Base-by-base conservation (phyloP, 2,888 invertebrate species). In the Teinopalpus imperialis region DNA sequence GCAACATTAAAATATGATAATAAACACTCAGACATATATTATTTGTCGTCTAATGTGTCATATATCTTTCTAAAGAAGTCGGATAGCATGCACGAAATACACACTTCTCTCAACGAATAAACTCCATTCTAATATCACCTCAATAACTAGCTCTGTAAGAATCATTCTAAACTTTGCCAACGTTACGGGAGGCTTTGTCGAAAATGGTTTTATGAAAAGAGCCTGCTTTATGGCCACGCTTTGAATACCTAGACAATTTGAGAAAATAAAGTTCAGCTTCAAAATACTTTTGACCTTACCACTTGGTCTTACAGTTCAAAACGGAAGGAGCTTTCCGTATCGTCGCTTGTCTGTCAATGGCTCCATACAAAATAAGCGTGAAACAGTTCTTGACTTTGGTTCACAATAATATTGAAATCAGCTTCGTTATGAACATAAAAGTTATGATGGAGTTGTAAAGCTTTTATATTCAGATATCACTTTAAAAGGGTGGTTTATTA, bases 401-500 rank as follows among this genome's bases (percentile, higher is more conserved):
- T 43, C 36, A 40, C 35, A 43, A 44, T 44, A 40, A 34, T 40
- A 43, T 48, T 43, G 43, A 48, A 43, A 48, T 39, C 44, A 37
- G 44, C 44, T 31, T 44, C 37, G 44, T 44, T 37, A 44, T 24
- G 31, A 37, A 31, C 31, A 24, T 37, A 37, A 43, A 35, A 37
- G 44, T 37, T 37, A 66, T 66, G 69, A 72, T 63, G 63, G 63
- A 66, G 61, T 70, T 48, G 29, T 56, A 54, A 51, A 51, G 10
- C 14, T 35, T 35, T 43, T 43, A 43, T 36, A 21, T 29, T 9
- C 16, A 21, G 53, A 54, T 49, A 48, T 54, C 49, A 43, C 52
- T 59, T 29, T 30, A 18, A 30, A 37, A 6, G 21, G 24, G 26
- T 9, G 21, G 9, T n/a, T n/a, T n/a, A n/a, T n/a, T n/a, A n/a